Evolutionary conservation across 2,797 vertebrate genomes (phyloP), one percentile per base, ranked within the genome.

Genomic region (Tangara arthus): DNA sequence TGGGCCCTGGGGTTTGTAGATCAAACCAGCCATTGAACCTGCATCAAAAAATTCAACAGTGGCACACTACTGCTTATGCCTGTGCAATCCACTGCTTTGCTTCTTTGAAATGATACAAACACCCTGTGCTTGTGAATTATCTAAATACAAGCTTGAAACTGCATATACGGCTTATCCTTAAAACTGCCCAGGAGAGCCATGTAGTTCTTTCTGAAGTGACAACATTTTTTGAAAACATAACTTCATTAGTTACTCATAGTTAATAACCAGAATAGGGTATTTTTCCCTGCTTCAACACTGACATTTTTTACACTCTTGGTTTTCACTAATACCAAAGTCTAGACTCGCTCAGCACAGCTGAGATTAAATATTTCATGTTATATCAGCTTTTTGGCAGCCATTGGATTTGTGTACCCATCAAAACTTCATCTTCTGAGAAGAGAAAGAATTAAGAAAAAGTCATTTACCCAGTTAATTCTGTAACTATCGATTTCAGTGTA

Each of bases 391-490:
- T 97, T 97, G 89, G 70, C 94, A 97, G 93, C 82, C 91, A 81
- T n/a, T 94, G 87, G 81, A 93, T 97, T 97, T 97, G 93, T 92
- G 91, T 94, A 94, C 95, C 97, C 94, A 97, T 96, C 96, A 95
- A 97, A 97, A 97, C 95, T 95, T 79, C 70, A 93, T 96, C 96
- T 97, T 97, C 97, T 97, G 82, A 97, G 97, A 97, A 95, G 89
- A 96, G 96, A 94, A 97, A 96, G 94, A 96, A 97, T 97, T 97
- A 96, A 94, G 86, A 94, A 92, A 97, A 97, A 87, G 94, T 87
- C 82, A 96, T 96, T 97, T 96, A 89, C 79, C 72, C 91, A 93
- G 91, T 91, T 96, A 93, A 96, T 94, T 95, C 49, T 91, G 94
- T 96, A 97, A 96, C 94, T 96, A 97, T 95, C 59, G 90, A 97